Evolutionary conservation across 2,888 invertebrate species (phyloP).

Genomic region (Rhopalosiphum nymphaeae): DNA sequence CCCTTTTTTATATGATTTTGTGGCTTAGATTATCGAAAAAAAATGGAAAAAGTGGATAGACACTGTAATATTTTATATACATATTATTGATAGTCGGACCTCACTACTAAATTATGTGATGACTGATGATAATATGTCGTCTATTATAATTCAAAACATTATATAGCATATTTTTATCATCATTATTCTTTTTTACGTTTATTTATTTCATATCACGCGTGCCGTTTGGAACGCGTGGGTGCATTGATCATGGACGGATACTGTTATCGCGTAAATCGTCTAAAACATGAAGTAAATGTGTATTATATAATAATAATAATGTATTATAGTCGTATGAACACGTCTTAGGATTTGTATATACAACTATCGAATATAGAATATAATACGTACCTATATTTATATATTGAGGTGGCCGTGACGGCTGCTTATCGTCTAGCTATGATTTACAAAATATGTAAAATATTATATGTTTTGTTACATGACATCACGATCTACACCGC

Average conservation of each 20-base stretch:
- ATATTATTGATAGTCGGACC: background rate
- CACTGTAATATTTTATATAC: background rate
- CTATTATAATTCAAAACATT: background rate
- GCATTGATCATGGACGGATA: background rate
- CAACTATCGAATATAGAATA: background rate
- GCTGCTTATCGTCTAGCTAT: background rate
- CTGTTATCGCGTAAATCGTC: background rate
- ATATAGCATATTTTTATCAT: background rate
- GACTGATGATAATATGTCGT: background rate
- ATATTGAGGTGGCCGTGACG: background rate
- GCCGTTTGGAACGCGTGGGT: background rate
- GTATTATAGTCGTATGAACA: background rate
- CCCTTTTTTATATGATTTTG: background rate
- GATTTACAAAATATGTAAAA: background rate
- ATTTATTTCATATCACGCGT: background rate
- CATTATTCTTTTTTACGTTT: background rate
- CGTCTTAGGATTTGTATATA: background rate
- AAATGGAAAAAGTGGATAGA: background rate
- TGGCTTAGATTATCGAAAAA: background rate
- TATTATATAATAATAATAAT: background rate
- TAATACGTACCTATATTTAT: too few species aligned
- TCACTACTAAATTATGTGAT: background rate
- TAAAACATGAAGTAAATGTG: background rate
- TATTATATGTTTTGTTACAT: background rate
- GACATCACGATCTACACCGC: background rate